Percentiles rank a stretch among this genome's conserved stretches.
phyloP scores from a whole-genome alignment of 2,888 invertebrate genomes.

The Epiblema foenella region DNA sequence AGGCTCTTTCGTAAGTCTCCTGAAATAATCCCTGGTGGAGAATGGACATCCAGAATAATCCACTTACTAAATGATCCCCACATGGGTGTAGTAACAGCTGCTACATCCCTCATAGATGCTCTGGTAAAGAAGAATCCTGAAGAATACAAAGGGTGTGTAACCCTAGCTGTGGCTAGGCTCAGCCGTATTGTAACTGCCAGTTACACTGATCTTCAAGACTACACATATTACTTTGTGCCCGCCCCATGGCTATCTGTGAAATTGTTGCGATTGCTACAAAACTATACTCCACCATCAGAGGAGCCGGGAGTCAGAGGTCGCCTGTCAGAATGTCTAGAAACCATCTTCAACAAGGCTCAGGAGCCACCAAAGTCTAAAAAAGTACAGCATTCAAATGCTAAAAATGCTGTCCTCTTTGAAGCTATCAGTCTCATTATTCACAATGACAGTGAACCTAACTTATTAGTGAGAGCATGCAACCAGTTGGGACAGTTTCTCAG shows the following conservation, averaged over 20 bases:
- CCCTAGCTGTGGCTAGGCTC: slow-evolving; percentile 97
- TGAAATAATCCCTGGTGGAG: slow-evolving; percentile 98
- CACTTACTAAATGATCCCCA: slow-evolving; percentile 99
- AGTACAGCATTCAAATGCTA: slow-evolving; percentile 99
- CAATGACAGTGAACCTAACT: slow-evolving; percentile 98
- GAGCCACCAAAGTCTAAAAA: slow-evolving; percentile 99
- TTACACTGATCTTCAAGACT: slow-evolving; percentile 99
- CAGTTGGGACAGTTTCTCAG: slow-evolving; percentile 99
- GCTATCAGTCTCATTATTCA: slow-evolving; percentile 99
- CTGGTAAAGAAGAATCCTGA: slow-evolving; percentile 99
- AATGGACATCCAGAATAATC: slow-evolving; percentile 99
- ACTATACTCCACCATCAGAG: slow-evolving; percentile 99
- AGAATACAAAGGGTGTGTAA: slow-evolving; percentile 99
- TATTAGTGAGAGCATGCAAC: slow-evolving; percentile 98
- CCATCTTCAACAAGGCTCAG: slow-evolving; percentile 99
- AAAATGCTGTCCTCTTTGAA: slow-evolving; percentile 99
- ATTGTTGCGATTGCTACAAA: slow-evolving; percentile 96
- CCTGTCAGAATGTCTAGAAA: slow-evolving; percentile 98
- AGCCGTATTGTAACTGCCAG: slow-evolving; percentile 99
- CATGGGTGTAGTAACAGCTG: slow-evolving; percentile 99
- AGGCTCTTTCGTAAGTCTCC: slow-evolving; percentile 97
- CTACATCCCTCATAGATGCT: slow-evolving; percentile 98
- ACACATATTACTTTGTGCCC: slow-evolving; percentile 99
- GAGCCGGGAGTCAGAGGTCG: slow-evolving; percentile 97
- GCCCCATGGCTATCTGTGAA: slow-evolving; percentile 99